Base-by-base conservation (phyloP, 2,888 invertebrate genomes). In the Hoplodrina blanda region DNA sequence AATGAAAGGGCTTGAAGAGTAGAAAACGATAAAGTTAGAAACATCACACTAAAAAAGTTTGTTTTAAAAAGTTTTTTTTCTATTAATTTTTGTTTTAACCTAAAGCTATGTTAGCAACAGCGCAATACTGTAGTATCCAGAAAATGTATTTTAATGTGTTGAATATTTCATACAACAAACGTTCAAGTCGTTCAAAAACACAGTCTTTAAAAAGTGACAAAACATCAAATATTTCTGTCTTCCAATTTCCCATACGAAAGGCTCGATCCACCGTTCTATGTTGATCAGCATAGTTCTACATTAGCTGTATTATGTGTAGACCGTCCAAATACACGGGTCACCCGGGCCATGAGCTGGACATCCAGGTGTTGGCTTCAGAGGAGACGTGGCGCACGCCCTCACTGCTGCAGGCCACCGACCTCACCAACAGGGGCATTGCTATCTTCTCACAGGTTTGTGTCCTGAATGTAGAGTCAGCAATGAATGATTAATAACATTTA, bases 381-480 rank as follows among this genome's bases (percentile, higher is more conserved):
- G 98, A 98, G 90, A 98, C 98, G 0, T 98, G 98, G 98, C 97
- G 98, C 68, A 98, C 98, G 0, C 98, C 98, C 0, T 98, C 98
- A 75, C 95, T 98, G 67, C 93, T 98, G 69, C 95, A 98, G 83
- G 98, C 98, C 1, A 96, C 96, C 0, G 96, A 97, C 60, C 95
- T 96, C 33, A 96, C 96, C 41, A 97, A 97, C 61, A 97, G 96
- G 19, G 98, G 98, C 19, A 96, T 97, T 80, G 98, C 98, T 7
- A 97, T 98, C 55, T 98, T 98, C 89, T 98, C 98, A 33, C 98
- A 98, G 96, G 98, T 97, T 88, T 62, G 61, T 63, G 10, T 17
- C 8, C 20, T 44, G 37, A 33, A 33, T 33, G 37, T 37, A 33
- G 6, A 33, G 33, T 33, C 11, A 11, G 41, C 11, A 41, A 41